phyloP scores from a whole-genome alignment of 30 jellyfish, hydroid and myxozoan genomes.

The Aurelia coerulea region DNA sequence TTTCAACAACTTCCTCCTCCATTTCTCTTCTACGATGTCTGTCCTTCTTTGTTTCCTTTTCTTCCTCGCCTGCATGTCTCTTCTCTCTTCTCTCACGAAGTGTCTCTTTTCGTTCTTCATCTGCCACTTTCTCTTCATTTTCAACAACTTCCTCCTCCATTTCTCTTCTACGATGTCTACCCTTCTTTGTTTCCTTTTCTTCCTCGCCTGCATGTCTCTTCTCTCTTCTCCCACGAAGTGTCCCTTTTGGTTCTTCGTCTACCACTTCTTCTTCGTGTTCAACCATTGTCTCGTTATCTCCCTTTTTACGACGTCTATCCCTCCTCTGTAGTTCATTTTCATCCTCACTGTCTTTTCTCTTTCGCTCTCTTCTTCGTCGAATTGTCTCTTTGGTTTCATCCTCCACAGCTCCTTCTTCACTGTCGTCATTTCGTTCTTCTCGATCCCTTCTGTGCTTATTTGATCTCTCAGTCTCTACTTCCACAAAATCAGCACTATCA shows the following conservation, averaged over 20 bases:
- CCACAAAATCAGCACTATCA: too few species aligned
- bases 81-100: conserved; percentile 2
- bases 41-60: not conserved
- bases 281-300: not conserved
- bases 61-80: not conserved
- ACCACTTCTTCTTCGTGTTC: conserved; percentile 6
- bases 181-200: not conserved
- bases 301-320: not conserved
- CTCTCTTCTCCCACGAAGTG: not conserved
- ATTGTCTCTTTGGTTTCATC: not conserved
- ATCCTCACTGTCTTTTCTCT: not conserved
- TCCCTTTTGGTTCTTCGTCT: not conserved
- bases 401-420: not conserved
- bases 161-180: not conserved
- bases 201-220: not conserved
- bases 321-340: too few species aligned
- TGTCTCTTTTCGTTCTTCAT: not conserved
- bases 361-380: not conserved
- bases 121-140: not conserved
- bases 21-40: not conserved
- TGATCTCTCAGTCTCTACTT: too few species aligned
- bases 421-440: not conserved
- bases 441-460: too few species aligned
- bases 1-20: not conserved
- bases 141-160: not conserved